Base-by-base conservation (phyloP, 64 coral and sea anemone genomes). In the Pocillopora verrucosa region DNA sequence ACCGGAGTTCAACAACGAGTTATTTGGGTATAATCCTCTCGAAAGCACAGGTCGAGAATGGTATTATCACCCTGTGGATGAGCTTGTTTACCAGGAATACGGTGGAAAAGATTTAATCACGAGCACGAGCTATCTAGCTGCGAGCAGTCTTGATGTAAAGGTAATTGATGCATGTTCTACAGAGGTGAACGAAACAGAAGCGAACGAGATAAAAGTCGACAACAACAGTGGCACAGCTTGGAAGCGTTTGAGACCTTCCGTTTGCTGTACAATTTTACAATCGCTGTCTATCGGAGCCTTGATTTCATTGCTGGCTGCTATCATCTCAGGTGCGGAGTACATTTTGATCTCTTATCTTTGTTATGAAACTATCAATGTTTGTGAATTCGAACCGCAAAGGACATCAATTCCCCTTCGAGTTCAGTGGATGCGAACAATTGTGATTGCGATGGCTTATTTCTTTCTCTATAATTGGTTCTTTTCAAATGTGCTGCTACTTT, bases 11-110 rank as follows among this genome's bases (percentile, higher is more conserved):
- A 70, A 19, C 10, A 24, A 10, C 11, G 67, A 70, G 22, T 70
- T 20, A 11, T 70, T 70, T n/a, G 67, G 67, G 11, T 70, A 24
- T 11, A 24, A 24, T 26, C 67, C 67, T 25, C 11, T 70, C 6
- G 67, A 70, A n/a, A 70, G 67, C 67, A 70, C 67, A 10, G 67
- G 67, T 5, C 67, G n/a, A 10, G 67, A 70, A n/a, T 70, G 67
- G 67, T 70, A 70, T 24, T 26, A 70, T 24, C 67, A 24, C 4
- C 67, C 67, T 24, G 67, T 70, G n/a, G 67, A 70, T 11, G 67
- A 70, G 67, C 22, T 70, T 70, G n/a, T 70, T 70, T 70, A 30
- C 67, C n/a, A 70, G 10, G 67, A 70, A 70, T 70, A 70, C 67
- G n/a, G 67, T 20, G 20, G n/a, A 4, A 24, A 24, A n/a, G 67